phyloP scores from a whole-genome alignment of 1,140 invertebrate genomes.

The Lithobius niger region DNA sequence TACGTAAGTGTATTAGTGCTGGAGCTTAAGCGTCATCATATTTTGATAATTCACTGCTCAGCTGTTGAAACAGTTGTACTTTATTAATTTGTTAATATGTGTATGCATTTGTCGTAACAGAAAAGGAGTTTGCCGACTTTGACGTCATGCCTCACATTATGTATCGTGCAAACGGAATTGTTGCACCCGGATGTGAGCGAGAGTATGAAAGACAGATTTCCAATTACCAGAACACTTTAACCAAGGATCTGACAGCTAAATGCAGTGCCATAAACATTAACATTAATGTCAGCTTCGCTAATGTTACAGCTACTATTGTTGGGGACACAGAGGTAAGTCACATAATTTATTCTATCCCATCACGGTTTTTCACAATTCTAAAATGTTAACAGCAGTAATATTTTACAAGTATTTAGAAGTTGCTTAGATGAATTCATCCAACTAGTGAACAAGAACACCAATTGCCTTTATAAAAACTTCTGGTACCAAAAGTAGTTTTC shows the following conservation, averaged over 20 bases:
- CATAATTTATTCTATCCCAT: no score
- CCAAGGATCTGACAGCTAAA: constrained; percentile 67
- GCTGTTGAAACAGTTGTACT: no score
- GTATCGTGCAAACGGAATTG: constrained; percentile 77
- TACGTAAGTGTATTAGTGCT: no score
- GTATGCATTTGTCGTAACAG: constrained; percentile 34
- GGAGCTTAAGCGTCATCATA: no score
- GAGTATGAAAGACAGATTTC: constrained; percentile 73
- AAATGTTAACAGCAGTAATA: no score
- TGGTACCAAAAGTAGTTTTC: no score
- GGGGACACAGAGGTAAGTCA: constrained; percentile 60
- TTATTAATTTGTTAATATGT: no score
- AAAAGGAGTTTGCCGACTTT: constrained; percentile 84
- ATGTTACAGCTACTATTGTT: constrained; percentile 53
- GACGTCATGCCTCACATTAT: constrained; percentile 76
- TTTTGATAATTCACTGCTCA: no score
- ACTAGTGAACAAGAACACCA: no score
- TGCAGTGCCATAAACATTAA: constrained; percentile 83
- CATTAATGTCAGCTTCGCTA: constrained; percentile 82
- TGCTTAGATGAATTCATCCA: background rate
- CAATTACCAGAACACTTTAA: constrained; percentile 64
- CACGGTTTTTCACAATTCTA: no score
- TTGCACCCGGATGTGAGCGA: constrained; percentile 61
- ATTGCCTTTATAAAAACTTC: no score
- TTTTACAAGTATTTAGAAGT: background rate